These are phyloP conservation scores for Amphiprion percula DNA, from an alignment of 2,113 vertebrate genomes.

Conservation along the genomic window DNA sequence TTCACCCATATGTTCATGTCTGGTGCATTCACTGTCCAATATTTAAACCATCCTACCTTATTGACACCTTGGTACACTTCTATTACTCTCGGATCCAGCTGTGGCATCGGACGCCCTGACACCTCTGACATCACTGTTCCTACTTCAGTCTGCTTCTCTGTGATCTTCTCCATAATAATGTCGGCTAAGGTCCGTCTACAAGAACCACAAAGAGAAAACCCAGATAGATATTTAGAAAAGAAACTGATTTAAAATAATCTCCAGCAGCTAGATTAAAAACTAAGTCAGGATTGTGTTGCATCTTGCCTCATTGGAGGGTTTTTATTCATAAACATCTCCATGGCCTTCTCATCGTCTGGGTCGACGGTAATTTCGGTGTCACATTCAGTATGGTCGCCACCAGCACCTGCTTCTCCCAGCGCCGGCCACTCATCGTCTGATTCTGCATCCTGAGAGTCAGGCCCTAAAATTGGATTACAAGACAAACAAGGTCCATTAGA, in stretches of 20 bases:
- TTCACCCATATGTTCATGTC: neutral
- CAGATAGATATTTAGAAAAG: neutral
- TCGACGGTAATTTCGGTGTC: conserved; percentile 86
- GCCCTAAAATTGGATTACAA: conserved; percentile 60
- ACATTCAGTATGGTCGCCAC: conserved; percentile 56
- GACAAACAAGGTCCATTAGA: neutral
- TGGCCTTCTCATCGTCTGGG: conserved; percentile 92
- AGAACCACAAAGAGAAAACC: conserved; percentile 26
- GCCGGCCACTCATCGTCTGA: conserved; percentile 94
- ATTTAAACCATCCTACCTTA: conserved; percentile 83
- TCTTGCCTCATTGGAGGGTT: conserved; percentile 92
- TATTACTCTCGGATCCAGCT: conserved; percentile 91
- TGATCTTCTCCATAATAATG: conserved; percentile 98
- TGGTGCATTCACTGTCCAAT: neutral
- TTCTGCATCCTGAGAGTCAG: conserved; percentile 84
- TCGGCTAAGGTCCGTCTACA: conserved; percentile 92
- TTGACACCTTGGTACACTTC: conserved; percentile 94
- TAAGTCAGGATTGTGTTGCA: neutral
- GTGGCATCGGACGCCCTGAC: conserved; percentile 89
- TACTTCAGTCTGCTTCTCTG: conserved; percentile 97
- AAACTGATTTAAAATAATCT: neutral
- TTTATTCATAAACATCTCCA: conserved; percentile 97
- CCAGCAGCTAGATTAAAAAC: neutral
- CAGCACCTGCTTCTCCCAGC: conserved; percentile 83
- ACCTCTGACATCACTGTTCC: conserved; percentile 92